Base-by-base conservation (phyloP, 2,888 invertebrate species). In the Cataglyphis rosenhaueri region DNA sequence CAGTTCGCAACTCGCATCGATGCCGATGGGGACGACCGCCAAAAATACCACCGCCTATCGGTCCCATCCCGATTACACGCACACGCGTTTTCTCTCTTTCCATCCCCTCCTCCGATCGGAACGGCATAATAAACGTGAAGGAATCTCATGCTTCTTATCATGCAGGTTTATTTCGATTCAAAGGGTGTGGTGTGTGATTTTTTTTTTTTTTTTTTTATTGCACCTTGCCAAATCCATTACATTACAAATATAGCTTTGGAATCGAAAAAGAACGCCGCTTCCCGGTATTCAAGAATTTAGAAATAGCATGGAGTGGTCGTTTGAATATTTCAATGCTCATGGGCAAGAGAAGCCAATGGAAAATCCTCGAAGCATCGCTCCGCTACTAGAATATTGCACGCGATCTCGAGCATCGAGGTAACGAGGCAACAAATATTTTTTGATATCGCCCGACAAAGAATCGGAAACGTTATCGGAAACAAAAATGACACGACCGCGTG, bases 31-130 rank as follows among this genome's bases (percentile, higher is more conserved):
- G 86, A 75, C 82, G 82, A 68, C 79, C 81, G 78, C 86, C 86
- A 89, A 92, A 91, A 91, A 91, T 91, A 87, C 87, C 87, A 88
- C 84, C 88, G 84, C 76, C 76, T 48, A 38, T 21, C 48, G 18
- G 48, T 48, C 52, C 52, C n/a, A 15, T 57, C 66, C 76, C 55
- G 65, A 65, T 65, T 52, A 52, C 35, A 4, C 64, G 48, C 75
- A 12, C 29, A 65, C 65, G 73, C 84, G 21, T 21, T 85, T 75
- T 74, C 59, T 83, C 84, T 86, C 88, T 89, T 78, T 82, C 78
- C 41, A 85, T 48, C 15, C 9, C 76, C 44, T 59, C n/a, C 41
- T 52, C 55, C 59, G 10, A 15, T 6, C 66, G 41, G 6, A 3
- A 52, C 15, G 41, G 41, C n/a, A 15, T 10, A 74, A 81, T 55